Base-by-base conservation (phyloP, 2,113 vertebrate genomes). In the Sinocyclocheilus anshuiensis region DNA sequence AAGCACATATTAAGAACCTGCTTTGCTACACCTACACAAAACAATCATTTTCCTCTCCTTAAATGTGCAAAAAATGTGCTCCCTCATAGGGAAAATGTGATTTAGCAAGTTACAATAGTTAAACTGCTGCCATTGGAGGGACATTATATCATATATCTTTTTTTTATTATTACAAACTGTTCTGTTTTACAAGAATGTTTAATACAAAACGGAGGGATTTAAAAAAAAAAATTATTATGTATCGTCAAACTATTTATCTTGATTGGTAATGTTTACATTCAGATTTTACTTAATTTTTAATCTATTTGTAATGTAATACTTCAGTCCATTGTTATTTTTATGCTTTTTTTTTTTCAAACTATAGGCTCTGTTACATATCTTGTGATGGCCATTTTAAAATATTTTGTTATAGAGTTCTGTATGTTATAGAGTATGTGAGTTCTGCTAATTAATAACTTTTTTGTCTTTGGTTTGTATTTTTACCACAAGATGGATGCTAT, bases 211-310 rank as follows among this genome's bases (percentile, higher is more conserved):
- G 86, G 50, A 65, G 55, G 77, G 87, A 71, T 42, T 71, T 20
- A n/a, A 65, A 33, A 18, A 55, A 61, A 10, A 61, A n/a, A 88
- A 86, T 76, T 48, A 42, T 88, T 77, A 24, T 59, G 50, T 74
- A 74, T 74, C 33, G 6, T 74, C 48, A 72, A 72, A 74, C 67
- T 74, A 74, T 84, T 84, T 84, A 84, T 74, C 81, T 39, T 74
- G 48, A 61, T 87, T 87, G n/a, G 13, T 57, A 48, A 85, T 89
- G 90, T 94, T 94, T 93, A 93, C 92, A 93, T 90, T 91, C 6
- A 87, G 87, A 88, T 50, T 55, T 84, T 72, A 90, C 26, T 72
- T 71, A 8, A 83, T 71, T 33, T 55, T 48, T 72, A 3, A 33
- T 33, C 29, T 33, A 33, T 33, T 33, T 33, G 86, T 88, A n/a